Evolutionary conservation across 2,888 invertebrate genomes (phyloP), one percentile per base, ranked within the genome.

Genomic region (Callosobruchus maculatus): DNA sequence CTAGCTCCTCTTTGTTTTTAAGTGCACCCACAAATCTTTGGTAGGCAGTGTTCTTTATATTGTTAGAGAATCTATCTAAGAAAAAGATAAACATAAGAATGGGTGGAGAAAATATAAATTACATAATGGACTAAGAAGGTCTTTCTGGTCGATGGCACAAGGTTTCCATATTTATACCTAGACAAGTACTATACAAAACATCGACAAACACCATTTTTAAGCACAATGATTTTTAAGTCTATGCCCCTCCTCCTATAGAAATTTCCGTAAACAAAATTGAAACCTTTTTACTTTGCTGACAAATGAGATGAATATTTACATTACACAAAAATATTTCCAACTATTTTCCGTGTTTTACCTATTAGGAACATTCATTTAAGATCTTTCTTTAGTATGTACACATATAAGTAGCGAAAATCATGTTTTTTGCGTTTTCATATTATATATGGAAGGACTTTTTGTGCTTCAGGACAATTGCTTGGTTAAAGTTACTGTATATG

Each of bases 241-340:
- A 86, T 86, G 86, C 85, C 86, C 86, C 86, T 86, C 86, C 86
- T 86, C 49, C 49, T 18, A 83, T 82, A 74, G 78, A 75, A 74
- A 71, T 75, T 71, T 70, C 67, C 21, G 68, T 70, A 49, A 70
- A 21, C 49, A 20, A 75, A 77, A 74, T 73, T 78, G 70, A 72
- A 73, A 71, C 80, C 75, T 72, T 71, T 74, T 77, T 75, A 67
- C 26, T 49, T 49, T 49, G 18, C 49, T 76, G 70, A 18, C 18
- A 22, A 22, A 49, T 73, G 72, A 66, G 20, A 67, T 72, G 22
- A 76, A 31, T 80, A 78, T 80, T 76, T 78, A 81, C 78, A 80
- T 67, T 77, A 77, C 76, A 81, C 78, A 81, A 81, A 81, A 81
- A 81, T 81, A 81, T 80, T 77, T 77, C 80, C 77, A 81, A 79